A percentile compares a stretch with the other conserved stretches of the same genome.
These are phyloP conservation scores for Myoxocephalus aenaeus DNA, from an alignment of 2,797 vertebrate genomes.

Conservation along the genomic window DNA sequence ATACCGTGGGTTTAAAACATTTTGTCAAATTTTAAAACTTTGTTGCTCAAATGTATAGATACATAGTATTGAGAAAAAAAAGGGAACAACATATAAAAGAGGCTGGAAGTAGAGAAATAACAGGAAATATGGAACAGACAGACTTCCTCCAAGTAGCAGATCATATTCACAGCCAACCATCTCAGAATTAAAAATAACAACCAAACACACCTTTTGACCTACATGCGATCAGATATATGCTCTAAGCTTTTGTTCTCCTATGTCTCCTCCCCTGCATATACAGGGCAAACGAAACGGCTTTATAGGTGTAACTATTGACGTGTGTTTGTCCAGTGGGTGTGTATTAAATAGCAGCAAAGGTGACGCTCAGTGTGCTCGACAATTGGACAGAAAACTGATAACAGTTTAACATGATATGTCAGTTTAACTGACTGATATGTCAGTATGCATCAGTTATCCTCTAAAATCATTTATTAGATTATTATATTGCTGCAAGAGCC, in stretches of 20 bases:
- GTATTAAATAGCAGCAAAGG: conserved; percentile 2
- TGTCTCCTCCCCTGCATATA: neutral
- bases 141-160: neutral
- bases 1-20: neutral
- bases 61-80: neutral
- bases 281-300: conserved; percentile 14
- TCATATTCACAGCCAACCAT: neutral
- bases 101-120: conserved; percentile 11
- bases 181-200: neutral
- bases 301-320: conserved; percentile 1
- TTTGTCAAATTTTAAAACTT: neutral
- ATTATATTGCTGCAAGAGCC: neutral
- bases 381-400: neutral
- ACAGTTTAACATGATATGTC: conserved; percentile 4
- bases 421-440: too few species aligned
- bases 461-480: neutral
- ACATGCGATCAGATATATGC: neutral
- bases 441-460: neutral
- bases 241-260: neutral
- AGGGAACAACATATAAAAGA: neutral
- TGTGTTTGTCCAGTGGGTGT: conserved; percentile 52
- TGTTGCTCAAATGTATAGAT: fast-evolving
- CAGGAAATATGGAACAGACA: conserved; percentile 8
- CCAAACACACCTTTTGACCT: neutral
- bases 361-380: neutral